Conservation (phyloP, 1,140 invertebrate genomes). For the Achatina immaculata region DNA sequence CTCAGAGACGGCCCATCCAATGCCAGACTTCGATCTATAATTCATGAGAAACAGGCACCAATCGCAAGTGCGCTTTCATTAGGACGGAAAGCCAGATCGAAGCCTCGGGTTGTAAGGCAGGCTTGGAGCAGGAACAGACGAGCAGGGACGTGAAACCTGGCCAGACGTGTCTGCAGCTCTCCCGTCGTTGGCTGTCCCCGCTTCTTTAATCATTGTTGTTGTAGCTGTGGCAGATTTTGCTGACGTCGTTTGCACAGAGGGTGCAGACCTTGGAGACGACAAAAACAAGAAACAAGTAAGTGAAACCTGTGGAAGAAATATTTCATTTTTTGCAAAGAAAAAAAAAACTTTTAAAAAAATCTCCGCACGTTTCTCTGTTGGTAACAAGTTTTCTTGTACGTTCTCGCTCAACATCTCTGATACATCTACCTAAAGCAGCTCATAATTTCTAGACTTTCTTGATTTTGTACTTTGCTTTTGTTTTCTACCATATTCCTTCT, state of each 20-base stretch:
- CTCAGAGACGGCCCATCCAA: conserved; percentile 21
- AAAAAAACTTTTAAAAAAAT: too few relatives aligned
- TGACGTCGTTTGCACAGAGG: neutral
- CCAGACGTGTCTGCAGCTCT: conserved; percentile 4
- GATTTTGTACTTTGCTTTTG: too few relatives aligned
- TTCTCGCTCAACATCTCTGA: too few relatives aligned
- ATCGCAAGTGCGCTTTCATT: conserved; percentile 13
- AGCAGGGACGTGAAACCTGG: neutral
- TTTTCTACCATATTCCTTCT: too few relatives aligned
- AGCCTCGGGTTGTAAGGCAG: neutral
- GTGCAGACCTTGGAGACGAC: too few relatives aligned
- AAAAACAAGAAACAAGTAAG: too few relatives aligned
- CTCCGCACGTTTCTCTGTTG: too few relatives aligned
- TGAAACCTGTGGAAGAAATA: too few relatives aligned
- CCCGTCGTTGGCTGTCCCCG: neutral
- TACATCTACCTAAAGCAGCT: too few relatives aligned
- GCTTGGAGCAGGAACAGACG: conserved; percentile 8
- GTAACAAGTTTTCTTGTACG: too few relatives aligned
- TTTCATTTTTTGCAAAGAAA: too few relatives aligned
- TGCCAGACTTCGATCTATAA: conserved; percentile 26
- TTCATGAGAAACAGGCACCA: conserved; percentile 21
- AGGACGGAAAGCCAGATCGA: conserved; percentile 15
- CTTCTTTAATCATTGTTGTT: neutral
- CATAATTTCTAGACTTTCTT: too few relatives aligned
- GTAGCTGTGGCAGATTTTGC: neutral